Base-by-base conservation (phyloP, 2,797 vertebrate species). In the Rousettus madagascariensis region DNA sequence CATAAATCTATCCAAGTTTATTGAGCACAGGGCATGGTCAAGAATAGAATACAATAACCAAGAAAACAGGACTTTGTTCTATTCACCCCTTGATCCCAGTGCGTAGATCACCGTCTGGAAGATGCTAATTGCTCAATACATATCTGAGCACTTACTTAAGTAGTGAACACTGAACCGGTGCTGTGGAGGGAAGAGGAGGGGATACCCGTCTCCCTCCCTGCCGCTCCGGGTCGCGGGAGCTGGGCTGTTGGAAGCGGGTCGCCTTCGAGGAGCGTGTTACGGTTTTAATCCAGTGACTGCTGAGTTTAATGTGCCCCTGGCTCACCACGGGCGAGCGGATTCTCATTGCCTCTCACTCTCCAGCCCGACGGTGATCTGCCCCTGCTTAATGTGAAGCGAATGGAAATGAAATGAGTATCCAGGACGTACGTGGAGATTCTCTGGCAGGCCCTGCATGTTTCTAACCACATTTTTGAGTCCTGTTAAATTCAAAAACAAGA, bases 401-500 rank as follows among this genome's bases (percentile, higher is more conserved):
- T 22, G 10, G 26, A 78, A 55, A 72, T 20, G 38, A 86, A 24
- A 41, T 82, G 61, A 33, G 24, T 19, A 20, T 51, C 43, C 38
- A 49, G 63, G 80, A 46, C 49, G 2, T 43, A 49, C 68, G 41
- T 74, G 78, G 33, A 92, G 61, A 16, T 72, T 41, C 11, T 88
- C 8, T 41, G 22, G 26, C 6, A 19, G 22, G 26, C 13, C n/a
- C 24, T 41, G 41, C 13, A 10, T 61, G 46, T 83, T 82, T 55
- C 19, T 30, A 65, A 46, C 49, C 0, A 17, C 13, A n/a, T 72
- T 93, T 94, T 91, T 63, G 72, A 77, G 36, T 95, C 22, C 72
- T 33, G 7, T 66, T 36, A 91, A 80, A 94, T 69, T 93, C 16
- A 61, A 91, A 92, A 84, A 30, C 86, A 51, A 59, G 75, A 89